Conservation (phyloP, 2,113 vertebrate species). For the Odocoileus hemionus region DNA sequence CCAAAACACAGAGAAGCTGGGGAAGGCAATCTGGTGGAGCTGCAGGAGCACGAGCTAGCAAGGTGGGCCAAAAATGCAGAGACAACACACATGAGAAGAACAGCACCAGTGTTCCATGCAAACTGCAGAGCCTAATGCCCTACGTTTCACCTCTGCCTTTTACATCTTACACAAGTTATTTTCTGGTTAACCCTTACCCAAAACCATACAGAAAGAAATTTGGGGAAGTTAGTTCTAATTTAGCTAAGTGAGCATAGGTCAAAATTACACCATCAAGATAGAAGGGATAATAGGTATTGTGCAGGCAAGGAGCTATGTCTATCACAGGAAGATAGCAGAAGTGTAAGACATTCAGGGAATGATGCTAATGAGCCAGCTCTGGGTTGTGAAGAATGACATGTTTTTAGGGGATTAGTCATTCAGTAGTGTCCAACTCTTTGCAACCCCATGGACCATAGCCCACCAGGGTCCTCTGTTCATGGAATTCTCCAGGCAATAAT, state of each 20-base stretch:
- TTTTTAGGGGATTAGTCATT: not conserved
- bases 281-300: not conserved
- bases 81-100: not conserved
- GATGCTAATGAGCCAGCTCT: not conserved
- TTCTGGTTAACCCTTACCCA: not conserved
- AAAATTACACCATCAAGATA: not conserved
- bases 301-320: not conserved
- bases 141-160: not conserved
- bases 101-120: not conserved
- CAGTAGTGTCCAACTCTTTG: not conserved
- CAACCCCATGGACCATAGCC: not conserved
- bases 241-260: not conserved
- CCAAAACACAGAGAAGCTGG: not conserved
- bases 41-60: not conserved
- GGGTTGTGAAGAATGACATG: not conserved
- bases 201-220: not conserved
- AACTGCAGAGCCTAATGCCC: not conserved
- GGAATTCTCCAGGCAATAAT: not conserved
- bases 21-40: not conserved
- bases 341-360: not conserved
- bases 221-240: not conserved
- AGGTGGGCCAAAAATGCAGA: not conserved
- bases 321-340: not conserved
- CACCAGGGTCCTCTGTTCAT: not conserved
- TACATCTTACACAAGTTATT: not conserved